Percentiles rank a stretch among this genome's conserved stretches.
Conservation (phyloP, 2,888 invertebrate genomes). For the Parelbella ahira region DNA sequence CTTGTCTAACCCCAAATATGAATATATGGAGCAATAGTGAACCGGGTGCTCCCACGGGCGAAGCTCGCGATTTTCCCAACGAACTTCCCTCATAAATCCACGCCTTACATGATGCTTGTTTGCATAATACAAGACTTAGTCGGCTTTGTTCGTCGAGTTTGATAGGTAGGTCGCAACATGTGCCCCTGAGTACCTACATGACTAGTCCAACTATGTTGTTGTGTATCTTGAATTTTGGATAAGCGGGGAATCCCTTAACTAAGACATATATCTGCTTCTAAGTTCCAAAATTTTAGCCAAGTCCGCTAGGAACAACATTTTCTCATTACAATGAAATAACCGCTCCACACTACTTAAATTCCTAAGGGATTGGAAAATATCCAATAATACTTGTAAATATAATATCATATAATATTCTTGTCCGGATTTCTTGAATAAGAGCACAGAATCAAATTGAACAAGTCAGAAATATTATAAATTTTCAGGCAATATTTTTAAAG, state of each 20-base stretch:
- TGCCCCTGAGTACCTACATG: constrained; percentile 38
- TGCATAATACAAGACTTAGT: constrained; percentile 79
- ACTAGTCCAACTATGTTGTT: constrained; percentile 28
- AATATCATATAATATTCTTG: too few species aligned
- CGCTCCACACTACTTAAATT: too few species aligned
- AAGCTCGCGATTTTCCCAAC: constrained; percentile 61
- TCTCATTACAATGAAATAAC: not conserved
- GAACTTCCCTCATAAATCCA: constrained; percentile 78
- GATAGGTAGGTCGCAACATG: constrained; percentile 56
- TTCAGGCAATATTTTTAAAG: too few species aligned
- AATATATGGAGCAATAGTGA: constrained; percentile 67
- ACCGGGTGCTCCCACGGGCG: constrained; percentile 51
- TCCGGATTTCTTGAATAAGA: too few species aligned
- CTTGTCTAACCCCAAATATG: constrained; percentile 61
- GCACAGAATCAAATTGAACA: too few species aligned
- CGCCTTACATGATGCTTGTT: constrained; percentile 78
- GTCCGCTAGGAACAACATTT: constrained; percentile 4
- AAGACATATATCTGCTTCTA: constrained; percentile 20
- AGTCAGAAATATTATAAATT: too few species aligned
- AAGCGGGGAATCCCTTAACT: constrained; percentile 22
- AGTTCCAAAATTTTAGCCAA: constrained; percentile 18
- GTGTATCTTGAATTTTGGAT: constrained; percentile 24
- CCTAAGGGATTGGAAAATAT: too few species aligned
- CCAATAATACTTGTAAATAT: too few species aligned
- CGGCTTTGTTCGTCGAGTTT: constrained; percentile 68